Base-by-base conservation (phyloP, 2,113 vertebrate species). In the Theristicus caerulescens region DNA sequence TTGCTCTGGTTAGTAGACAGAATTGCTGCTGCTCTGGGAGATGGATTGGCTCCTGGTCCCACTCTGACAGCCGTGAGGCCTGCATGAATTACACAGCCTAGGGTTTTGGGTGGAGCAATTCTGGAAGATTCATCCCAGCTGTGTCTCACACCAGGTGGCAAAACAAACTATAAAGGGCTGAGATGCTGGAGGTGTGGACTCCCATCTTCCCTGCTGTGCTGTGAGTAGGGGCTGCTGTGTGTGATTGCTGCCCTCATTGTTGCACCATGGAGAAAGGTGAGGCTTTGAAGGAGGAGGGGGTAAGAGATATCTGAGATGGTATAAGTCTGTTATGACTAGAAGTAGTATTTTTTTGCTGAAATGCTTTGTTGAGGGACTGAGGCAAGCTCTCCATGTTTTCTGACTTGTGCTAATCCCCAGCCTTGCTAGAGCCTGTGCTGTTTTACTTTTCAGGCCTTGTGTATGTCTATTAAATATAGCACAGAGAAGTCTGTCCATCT, bases 61-160 rank as follows among this genome's bases (percentile, higher is more conserved):
- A 0, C 46, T 70, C n/a, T 70, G 78, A 61, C 21, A 66, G 70
- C 71, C 58, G 27, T 6, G 12, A 61, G 36, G 29, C 34, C 59
- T 66, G 20, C 18, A 24, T 46, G 79, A 95, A 67, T 94, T 87
- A 61, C 46, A 67, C 44, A 82, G 61, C 64, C n/a, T 31, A 24
- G 54, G 38, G 54, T 34, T 86, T 64, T 67, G 72, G 72, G 91
- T 91, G 95, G 86, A 80, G 89, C 57, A 83, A 18, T 85, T 92
- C 55, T 40, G 7, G 51, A 86, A 73, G 51, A 89, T 95, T 82
- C 77, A 79, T 71, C 65, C 57, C 83, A 86, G 62, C 86, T 96
- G 92, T 84, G 73, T 78, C 66, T 79, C 91, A 79, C 72, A 84
- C 79, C 86, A 94, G 88, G 83, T 92, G 96, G 91, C 83, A 87